A percentile compares a stretch with the other conserved stretches of the same genome.
phyloP scores from a whole-genome alignment of 2,113 vertebrate genomes.

The Mormyrus iriodes region DNA sequence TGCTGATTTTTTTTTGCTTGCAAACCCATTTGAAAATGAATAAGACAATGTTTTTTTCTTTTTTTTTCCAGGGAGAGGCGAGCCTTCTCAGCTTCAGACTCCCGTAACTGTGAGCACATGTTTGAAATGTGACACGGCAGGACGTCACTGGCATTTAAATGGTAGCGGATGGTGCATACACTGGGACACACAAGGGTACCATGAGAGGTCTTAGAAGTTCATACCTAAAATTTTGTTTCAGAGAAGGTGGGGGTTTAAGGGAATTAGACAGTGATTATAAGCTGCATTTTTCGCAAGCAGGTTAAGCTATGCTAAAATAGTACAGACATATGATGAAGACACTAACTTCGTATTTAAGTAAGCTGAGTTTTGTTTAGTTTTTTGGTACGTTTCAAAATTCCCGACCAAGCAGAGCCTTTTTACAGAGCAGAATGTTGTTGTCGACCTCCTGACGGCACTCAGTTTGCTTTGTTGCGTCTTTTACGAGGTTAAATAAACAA shows the following conservation, averaged over 20 bases:
- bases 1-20: neutral
- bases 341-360: neutral
- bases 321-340: neutral
- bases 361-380: neutral
- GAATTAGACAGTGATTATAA: neutral
- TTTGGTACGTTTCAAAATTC: neutral
- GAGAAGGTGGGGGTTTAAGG: neutral
- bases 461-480: neutral
- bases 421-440: neutral
- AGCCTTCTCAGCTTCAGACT: slow-evolving; percentile 14
- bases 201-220: neutral
- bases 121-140: neutral
- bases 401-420: neutral
- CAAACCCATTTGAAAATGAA: neutral
- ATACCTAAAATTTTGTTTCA: neutral
- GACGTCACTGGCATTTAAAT: neutral
- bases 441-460: neutral
- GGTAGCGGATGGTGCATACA: neutral
- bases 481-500: neutral
- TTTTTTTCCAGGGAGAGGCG: neutral
- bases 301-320: neutral
- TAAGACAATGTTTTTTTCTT: neutral
- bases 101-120: slow-evolving; percentile 10
- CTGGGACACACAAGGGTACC: neutral
- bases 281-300: neutral